Evolutionary conservation across 1,140 invertebrate genomes (phyloP).

Genomic region (Pogonognathellus flavescens): DNA sequence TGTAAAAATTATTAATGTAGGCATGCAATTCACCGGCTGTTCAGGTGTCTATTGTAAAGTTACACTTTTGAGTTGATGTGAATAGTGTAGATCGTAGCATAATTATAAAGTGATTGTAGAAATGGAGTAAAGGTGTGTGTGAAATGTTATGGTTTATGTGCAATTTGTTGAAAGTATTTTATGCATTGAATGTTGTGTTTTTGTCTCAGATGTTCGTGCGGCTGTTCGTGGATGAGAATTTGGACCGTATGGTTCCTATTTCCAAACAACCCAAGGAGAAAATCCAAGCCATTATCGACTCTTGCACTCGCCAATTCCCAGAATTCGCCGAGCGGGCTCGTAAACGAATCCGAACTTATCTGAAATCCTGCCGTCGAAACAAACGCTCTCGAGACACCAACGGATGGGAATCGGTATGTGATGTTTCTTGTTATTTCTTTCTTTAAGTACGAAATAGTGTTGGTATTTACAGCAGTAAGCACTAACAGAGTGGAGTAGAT

Average conservation of each 20-base stretch:
- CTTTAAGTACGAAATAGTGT: neutral
- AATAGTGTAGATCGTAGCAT: neutral
- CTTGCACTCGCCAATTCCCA: constrained; percentile 95
- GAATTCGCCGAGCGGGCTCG: constrained; percentile 94
- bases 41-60: no score
- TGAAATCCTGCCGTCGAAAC: constrained; percentile 94
- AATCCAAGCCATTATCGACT: constrained; percentile 97
- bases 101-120: neutral
- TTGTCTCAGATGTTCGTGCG: constrained; percentile 93
- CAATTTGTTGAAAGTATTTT: neutral
- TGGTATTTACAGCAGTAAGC: neutral
- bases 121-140: neutral
- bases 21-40: no score
- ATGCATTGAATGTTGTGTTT: neutral
- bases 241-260: constrained; percentile 95
- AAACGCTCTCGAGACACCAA: constrained; percentile 87
- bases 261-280: constrained; percentile 98
- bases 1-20: no score
- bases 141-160: neutral
- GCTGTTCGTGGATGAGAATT: constrained; percentile 96
- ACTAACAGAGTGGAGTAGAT: neutral
- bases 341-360: constrained; percentile 94
- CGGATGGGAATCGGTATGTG: constrained; percentile 79
- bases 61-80: no score
- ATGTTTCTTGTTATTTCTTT: constrained; percentile 20